phyloP scores from a whole-genome alignment of 2,797 vertebrate species.

The Enteromius paludinosus region DNA sequence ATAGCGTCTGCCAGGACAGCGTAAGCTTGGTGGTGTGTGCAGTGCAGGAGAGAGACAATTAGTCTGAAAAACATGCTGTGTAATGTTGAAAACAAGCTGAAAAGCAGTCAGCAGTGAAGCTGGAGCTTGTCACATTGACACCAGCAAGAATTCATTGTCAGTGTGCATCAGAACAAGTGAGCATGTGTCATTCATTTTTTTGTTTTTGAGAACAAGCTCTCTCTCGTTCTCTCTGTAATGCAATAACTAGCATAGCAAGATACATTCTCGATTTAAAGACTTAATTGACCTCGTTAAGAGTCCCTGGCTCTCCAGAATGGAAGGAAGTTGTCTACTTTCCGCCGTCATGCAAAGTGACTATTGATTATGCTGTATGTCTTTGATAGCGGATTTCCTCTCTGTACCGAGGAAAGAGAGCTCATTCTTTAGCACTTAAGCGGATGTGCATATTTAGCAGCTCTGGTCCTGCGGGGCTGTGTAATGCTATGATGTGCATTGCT shows the following conservation, averaged over 20 bases:
- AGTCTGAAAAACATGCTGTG: slow-evolving; percentile 33
- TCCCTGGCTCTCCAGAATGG: neutral
- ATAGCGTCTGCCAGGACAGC: slow-evolving; percentile 32
- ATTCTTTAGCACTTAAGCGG: slow-evolving; percentile 40
- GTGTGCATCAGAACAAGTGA: neutral
- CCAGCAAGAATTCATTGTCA: slow-evolving; percentile 1
- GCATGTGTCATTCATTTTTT: slow-evolving; percentile 7
- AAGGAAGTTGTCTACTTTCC: slow-evolving; percentile 22
- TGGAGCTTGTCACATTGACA: slow-evolving; percentile 12
- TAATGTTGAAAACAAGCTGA: slow-evolving; percentile 26
- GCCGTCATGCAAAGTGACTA: slow-evolving; percentile 40
- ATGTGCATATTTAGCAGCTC: slow-evolving; percentile 45
- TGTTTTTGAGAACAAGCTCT: neutral
- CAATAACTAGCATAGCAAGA: neutral
- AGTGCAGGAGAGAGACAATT: slow-evolving; percentile 31
- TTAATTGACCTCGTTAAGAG: slow-evolving; percentile 25
- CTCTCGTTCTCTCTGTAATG: neutral
- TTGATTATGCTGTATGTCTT: slow-evolving; percentile 45
- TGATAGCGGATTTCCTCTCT: slow-evolving; percentile 43
- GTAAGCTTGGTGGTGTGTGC: slow-evolving; percentile 35
- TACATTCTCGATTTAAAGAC: slow-evolving; percentile 12
- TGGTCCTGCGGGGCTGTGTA: slow-evolving; percentile 6
- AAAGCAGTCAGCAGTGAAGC: slow-evolving; percentile 21
- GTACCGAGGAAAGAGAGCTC: neutral
- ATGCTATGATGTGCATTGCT: neutral